Evolutionary conservation across 2,888 invertebrate genomes (phyloP), one percentile per base, ranked within the genome.

Genomic region (Plagodis pulveraria): DNA sequence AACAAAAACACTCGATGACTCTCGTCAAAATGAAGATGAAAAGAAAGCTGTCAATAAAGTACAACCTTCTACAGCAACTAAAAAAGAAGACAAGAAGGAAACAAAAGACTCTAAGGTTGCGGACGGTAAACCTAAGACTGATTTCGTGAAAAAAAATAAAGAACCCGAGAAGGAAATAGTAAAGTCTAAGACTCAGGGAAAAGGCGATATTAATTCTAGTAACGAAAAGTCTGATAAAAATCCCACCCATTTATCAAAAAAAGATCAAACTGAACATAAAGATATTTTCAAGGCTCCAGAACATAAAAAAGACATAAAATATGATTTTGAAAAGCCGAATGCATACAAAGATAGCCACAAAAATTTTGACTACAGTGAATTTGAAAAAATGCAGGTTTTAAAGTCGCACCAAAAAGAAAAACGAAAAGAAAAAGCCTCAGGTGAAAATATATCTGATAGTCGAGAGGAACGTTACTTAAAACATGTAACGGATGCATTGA

Each of bases 401-500:
- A 64, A 57, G 67, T 69, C 45, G 47, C 67, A 63, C 49, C 54
- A 56, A 63, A 77, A 66, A 74, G 68, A 66, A 59, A 43, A 62
- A 46, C 80, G 75, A 65, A 73, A 70, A 59, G 63, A 67, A 11
- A 68, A 75, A 71, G 50, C 70, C 65, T 81, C 71, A 10, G 67
- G 51, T 53, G 73, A 81, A 67, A 74, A 71, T 38, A 48, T 70
- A 54, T 59, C 65, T 49, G 78, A 76, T 43, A 78, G 71, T 35
- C 58, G 70, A 65, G 81, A 80, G 76, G 68, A 81, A 55, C 81
- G 76, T 69, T 69, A 85, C 76, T 73, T 83, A 62, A 86, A 86
- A 70, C 85, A 85, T 56, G 76, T 86, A 71, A 87, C 82, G 49
- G 89, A 90, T 42, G 87, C 88, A 65, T 78, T 91, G 58, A 76